Base-by-base conservation (phyloP, 2,113 vertebrate species). In the Perca schrenkii region DNA sequence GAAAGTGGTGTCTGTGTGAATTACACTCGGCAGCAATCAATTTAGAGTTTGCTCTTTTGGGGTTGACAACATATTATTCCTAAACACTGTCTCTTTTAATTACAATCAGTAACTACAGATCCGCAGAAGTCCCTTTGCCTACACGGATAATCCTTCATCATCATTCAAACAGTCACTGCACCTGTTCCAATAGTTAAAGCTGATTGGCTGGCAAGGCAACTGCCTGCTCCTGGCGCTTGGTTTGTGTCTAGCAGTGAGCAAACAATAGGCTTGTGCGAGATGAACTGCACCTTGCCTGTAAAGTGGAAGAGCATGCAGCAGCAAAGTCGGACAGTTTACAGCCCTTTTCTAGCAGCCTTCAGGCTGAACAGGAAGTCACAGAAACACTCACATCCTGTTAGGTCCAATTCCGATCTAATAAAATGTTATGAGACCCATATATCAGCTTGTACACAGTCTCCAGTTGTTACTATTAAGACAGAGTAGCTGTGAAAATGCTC, bases 151-250 rank as follows among this genome's bases (percentile, higher is more conserved):
- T 85, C 65, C 79, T 57, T 85, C 54, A 80, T 77, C 54, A 68
- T 87, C 78, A 43, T 54, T 77, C 68, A 78, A 64, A 67, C 79
- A 80, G 72, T n/a, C 46, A 13, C 28, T 5, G 0, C 62, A 72
- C 72, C 77, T 74, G 79, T 75, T 82, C 73, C 75, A 68, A 83
- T 65, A 46, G 69, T 71, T 62, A 84, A 79, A 72, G 74, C 66
- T 57, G 87, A 89, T 85, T 72, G 70, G 61, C 43, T 49, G 68
- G 74, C 47, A 52, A 53, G 46, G 46, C 11, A 49, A 25, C 46
- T 3, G 69, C 49, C 6, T 34, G 67, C 31, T 53, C 11, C 15
- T 31, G 53, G 25, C 6, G 50, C 67, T 54, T 40, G 47, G 74
- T 73, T 86, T 60, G 57, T 43, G 10, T 43, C 53, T 63, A 53